Conservation (phyloP, 2,797 vertebrate genomes). For the Hypotaenidia philippensis region DNA sequence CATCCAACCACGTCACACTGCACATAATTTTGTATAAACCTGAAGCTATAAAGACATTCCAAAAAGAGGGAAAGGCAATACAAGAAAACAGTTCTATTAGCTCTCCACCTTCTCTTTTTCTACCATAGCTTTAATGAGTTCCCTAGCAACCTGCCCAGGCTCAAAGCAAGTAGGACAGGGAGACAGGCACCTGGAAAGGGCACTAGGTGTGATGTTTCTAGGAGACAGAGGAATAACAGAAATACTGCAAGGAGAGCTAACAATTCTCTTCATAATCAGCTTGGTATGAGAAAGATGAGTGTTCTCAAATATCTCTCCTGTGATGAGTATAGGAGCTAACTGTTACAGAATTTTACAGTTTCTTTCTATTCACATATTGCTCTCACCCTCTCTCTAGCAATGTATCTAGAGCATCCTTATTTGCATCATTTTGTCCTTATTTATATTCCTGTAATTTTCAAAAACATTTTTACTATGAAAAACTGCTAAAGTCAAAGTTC, state of each 20-base stretch:
- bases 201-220: not conserved
- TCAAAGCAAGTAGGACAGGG: not conserved
- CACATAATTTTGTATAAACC: not conserved
- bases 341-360: not conserved
- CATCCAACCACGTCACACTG: not conserved
- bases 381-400: not conserved
- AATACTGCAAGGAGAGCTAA: not conserved
- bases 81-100: not conserved
- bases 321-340: accelerated
- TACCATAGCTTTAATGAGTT: not conserved
- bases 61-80: not conserved
- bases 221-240: not conserved
- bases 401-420: not conserved
- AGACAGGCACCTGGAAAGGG: not conserved
- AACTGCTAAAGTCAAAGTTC: not conserved
- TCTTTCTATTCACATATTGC: not conserved
- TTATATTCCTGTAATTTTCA: not conserved
- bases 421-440: not conserved
- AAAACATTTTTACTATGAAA: not conserved
- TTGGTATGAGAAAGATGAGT: not conserved
- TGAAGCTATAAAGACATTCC: not conserved
- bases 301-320: not conserved
- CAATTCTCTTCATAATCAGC: not conserved
- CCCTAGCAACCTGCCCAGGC: not conserved
- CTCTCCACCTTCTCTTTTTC: not conserved